Evolutionary conservation across 2,113 vertebrate genomes (phyloP).

Genomic region (Scophthalmus maximus): DNA sequence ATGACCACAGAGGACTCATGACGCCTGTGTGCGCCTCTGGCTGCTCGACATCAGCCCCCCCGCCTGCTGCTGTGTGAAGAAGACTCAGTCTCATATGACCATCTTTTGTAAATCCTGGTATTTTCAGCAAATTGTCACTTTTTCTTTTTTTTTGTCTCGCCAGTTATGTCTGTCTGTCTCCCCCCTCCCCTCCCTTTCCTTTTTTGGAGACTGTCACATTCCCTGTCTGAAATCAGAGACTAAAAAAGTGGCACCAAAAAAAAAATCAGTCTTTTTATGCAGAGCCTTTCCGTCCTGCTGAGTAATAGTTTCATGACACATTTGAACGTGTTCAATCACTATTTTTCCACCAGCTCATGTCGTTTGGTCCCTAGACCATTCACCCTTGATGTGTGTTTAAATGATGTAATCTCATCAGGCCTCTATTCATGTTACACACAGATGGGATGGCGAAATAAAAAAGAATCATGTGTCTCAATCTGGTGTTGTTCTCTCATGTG

Average conservation of each 20-base stretch:
- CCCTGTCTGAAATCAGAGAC: conserved; percentile 36
- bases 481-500: no score
- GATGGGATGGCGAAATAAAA: neutral
- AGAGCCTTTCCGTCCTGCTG: conserved; percentile 8
- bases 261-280: conserved; percentile 3
- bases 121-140: neutral
- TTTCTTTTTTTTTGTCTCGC: neutral
- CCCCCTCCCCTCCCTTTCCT: neutral
- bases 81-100: no score
- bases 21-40: conserved; percentile 54
- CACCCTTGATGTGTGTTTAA: neutral
- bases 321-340: neutral
- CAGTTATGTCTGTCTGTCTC: conserved; percentile 14
- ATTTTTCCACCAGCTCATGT: neutral
- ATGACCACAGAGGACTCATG: conserved; percentile 51
- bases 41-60: conserved; percentile 46
- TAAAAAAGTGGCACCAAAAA: conserved; percentile 5
- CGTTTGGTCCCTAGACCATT: neutral
- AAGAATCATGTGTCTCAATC: neutral
- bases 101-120: no score
- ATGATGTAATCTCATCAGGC: neutral
- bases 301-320: conserved; percentile 17
- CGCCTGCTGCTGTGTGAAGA: conserved; percentile 14
- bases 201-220: conserved; percentile 21
- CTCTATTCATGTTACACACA: neutral